These are phyloP conservation scores for Eubasilissa splendida DNA, from an alignment of 2,888 invertebrate species.

Conservation along the genomic window DNA sequence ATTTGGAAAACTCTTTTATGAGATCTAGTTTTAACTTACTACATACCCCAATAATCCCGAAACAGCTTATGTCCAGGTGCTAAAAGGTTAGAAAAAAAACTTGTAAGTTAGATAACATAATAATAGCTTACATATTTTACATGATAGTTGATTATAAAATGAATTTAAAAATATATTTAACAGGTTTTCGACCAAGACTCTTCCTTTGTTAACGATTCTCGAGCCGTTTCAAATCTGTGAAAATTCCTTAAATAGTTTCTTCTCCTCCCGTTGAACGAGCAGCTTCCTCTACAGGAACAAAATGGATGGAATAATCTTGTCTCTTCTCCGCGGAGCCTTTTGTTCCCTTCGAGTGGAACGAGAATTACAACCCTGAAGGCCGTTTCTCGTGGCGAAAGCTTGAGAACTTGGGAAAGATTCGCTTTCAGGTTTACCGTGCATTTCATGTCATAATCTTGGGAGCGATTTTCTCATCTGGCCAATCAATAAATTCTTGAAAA, in stretches of 20 bases:
- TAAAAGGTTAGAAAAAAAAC: too few relatives aligned
- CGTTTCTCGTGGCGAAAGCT: constrained; percentile 12
- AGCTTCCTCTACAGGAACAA: background rate
- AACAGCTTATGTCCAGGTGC: too few relatives aligned
- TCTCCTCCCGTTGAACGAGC: background rate
- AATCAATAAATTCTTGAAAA: too few relatives aligned
- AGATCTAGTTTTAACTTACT: too few relatives aligned
- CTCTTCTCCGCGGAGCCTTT: constrained; percentile 2
- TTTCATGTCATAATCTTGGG: background rate
- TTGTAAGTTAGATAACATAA: too few relatives aligned
- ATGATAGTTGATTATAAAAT: too few relatives aligned
- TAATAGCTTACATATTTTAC: too few relatives aligned
- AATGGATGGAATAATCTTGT: constrained; percentile 30
- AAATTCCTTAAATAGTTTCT: background rate
- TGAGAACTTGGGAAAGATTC: background rate
- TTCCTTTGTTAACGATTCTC: background rate
- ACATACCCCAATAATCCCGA: too few relatives aligned
- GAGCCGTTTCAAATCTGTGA: constrained; percentile 6
- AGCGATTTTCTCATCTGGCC: too few relatives aligned
- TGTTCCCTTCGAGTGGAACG: constrained; percentile 23
- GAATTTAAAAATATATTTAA: too few relatives aligned
- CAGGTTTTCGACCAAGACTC: too few relatives aligned
- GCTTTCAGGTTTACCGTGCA: constrained; percentile 13
- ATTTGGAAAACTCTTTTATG: too few relatives aligned
- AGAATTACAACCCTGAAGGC: constrained; percentile 25